A percentile compares a stretch with the other conserved stretches of the same genome.
Evolutionary conservation across 2,113 vertebrate species (phyloP).

Genomic region (Shinisaurus crocodilurus): DNA sequence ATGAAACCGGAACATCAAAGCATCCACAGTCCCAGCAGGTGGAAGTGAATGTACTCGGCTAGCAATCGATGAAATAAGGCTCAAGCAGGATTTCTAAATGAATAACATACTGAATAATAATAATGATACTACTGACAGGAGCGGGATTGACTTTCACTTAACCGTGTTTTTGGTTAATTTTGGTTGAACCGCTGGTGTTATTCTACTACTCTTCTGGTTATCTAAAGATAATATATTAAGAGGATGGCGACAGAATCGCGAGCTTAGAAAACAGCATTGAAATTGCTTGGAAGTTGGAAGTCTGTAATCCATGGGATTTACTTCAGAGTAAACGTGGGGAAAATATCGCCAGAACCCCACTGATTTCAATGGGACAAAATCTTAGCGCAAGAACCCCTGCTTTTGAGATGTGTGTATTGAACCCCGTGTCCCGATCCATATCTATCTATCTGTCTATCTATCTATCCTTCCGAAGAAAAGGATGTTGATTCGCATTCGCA

Average conservation of each 20-base stretch:
- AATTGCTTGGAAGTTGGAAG: neutral
- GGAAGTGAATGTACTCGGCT: slow-evolving; percentile 34
- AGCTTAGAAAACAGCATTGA: neutral
- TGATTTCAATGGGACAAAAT: neutral
- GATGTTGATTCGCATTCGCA: neutral
- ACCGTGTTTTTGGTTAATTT: neutral
- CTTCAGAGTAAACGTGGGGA: neutral
- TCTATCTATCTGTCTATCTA: neutral
- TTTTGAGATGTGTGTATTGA: neutral
- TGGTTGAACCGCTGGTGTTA: neutral
- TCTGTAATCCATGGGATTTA: neutral
- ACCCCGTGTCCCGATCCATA: neutral
- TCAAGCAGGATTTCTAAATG: too few species aligned
- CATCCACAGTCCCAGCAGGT: slow-evolving; percentile 42
- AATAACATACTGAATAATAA: neutral
- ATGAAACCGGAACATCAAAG: slow-evolving; percentile 29
- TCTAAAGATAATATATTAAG: neutral
- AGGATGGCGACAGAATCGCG: neutral
- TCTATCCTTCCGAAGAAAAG: too few species aligned
- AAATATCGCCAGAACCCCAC: neutral
- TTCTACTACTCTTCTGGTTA: too few species aligned
- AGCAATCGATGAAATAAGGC: too few species aligned
- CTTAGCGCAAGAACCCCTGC: neutral
- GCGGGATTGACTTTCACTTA: neutral
- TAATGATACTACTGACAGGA: too few species aligned